These are phyloP conservation scores for Adelosebastes latens DNA, from an alignment of 2,797 vertebrate genomes.

Conservation along the genomic window DNA sequence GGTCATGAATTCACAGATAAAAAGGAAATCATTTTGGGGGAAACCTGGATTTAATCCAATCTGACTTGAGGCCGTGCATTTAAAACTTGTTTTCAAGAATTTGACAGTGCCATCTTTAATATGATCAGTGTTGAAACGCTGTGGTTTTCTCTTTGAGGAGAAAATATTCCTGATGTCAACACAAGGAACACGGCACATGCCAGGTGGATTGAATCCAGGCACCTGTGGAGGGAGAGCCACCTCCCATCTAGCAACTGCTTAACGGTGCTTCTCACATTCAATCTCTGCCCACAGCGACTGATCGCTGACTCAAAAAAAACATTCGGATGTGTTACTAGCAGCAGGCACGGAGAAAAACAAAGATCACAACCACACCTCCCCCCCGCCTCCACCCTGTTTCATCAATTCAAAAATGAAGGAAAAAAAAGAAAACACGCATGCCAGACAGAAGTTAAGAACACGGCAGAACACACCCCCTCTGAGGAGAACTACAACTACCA, in stretches of 20 bases:
- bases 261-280: conserved; percentile 5
- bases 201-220: conserved; percentile 64
- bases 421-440: conserved; percentile 58
- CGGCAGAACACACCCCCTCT: conserved; percentile 46
- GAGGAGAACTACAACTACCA: conserved; percentile 54
- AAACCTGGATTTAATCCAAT: conserved; percentile 56
- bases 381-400: neutral
- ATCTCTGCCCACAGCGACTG: conserved; percentile 4
- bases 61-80: conserved; percentile 16
- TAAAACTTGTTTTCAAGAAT: neutral
- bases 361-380: conserved; percentile 27
- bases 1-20: neutral
- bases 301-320: conserved; percentile 10
- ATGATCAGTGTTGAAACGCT: neutral
- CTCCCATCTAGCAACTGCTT: conserved; percentile 25
- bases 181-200: conserved; percentile 32
- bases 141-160: conserved; percentile 20
- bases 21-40: neutral
- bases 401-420: conserved; percentile 6
- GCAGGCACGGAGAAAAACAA: conserved; percentile 11
- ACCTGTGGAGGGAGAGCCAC: conserved; percentile 14
- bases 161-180: conserved; percentile 33
- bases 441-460: conserved; percentile 67
- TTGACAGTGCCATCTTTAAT: neutral
- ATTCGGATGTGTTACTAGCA: conserved; percentile 22